Base-by-base conservation (phyloP, 2,888 invertebrate species). In the Microctonus hyperodae region DNA sequence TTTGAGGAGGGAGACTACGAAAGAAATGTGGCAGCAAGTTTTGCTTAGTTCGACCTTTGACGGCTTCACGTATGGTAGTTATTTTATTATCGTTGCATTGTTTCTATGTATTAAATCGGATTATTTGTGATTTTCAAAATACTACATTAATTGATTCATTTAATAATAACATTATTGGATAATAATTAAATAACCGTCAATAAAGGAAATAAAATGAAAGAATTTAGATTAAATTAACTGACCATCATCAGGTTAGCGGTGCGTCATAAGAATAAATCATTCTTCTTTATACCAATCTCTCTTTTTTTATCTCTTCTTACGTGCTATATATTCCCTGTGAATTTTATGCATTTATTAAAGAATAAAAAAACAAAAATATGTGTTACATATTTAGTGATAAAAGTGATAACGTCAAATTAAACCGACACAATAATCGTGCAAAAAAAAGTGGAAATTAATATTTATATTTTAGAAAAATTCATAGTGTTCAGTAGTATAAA, bases 1-100 rank as follows among this genome's bases (percentile, higher is more conserved):
- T 74, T 76, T 76, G 77, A 2, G 6, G 75, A 75, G 75, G 78
- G 77, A 76, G 79, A 76, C 81, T 79, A 81, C 75, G 79, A 79
- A 80, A 81, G 80, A 82, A 82, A 81, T 82, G 82, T 80, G 80
- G 78, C 76, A 76, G 75, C 74, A 80, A 74, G 78, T 79, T 78
- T 76, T 76, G 75, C 80, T 78, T 80, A 82, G 82, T 82, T 80
- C 76, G 76, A 76, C 79, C 78, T 81, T 81, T 75, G 82, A 79
- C 82, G 78, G 82, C 81, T 78, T 76, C 74, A 76, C 76, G 80
- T 78, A 80, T 73, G 78, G 79, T 75, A 77, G 78, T 80, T 77
- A 76, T 72, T 74, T 3, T 16, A 44, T 44, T 44, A 7, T 16
- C 16, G 44, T 44, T 72, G 72, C 55, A 59, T 58, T 33, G 44